Conservation (phyloP, 2,113 vertebrate species). For the Oryzias curvinotus region DNA sequence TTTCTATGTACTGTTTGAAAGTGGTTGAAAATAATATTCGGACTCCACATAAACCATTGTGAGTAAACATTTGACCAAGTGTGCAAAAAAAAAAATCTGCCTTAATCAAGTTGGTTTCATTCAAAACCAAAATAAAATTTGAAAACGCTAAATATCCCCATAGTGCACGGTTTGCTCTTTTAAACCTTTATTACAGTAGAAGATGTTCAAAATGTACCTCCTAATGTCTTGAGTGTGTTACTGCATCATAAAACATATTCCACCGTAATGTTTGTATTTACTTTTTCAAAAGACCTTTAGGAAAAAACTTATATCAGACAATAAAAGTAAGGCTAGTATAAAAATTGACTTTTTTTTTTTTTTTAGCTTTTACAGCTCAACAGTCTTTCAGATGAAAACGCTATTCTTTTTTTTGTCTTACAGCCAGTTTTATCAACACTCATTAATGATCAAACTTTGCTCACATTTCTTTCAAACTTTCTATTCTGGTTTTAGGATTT, state of each 20-base stretch:
- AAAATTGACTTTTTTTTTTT: conserved; percentile 1
- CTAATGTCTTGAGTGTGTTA: background rate
- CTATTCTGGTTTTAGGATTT: conserved; percentile 9
- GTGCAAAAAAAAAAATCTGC: background rate
- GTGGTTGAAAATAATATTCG: too few species aligned
- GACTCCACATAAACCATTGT: background rate
- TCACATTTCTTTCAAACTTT: background rate
- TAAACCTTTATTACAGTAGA: conserved; percentile 2
- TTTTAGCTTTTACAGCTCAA: conserved; percentile 6
- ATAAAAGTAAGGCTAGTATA: conserved; percentile 5
- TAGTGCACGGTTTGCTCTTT: background rate
- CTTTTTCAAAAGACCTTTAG: background rate
- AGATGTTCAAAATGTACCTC: conserved; percentile 13
- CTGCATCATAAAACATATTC: conserved; percentile 7
- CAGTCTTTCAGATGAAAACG: background rate
- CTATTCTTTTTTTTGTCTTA: too few species aligned
- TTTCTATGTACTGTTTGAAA: too few species aligned
- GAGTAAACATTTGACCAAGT: conserved; percentile 16
- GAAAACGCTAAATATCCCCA: conserved; percentile 6
- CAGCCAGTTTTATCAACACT: too few species aligned
- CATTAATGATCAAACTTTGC: conserved; percentile 20
- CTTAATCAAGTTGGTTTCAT: background rate
- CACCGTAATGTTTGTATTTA: conserved; percentile 1
- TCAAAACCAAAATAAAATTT: background rate
- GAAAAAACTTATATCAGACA: background rate